phyloP scores from a whole-genome alignment of 64 coral and sea anemone genomes.

The Montipora cactus region DNA sequence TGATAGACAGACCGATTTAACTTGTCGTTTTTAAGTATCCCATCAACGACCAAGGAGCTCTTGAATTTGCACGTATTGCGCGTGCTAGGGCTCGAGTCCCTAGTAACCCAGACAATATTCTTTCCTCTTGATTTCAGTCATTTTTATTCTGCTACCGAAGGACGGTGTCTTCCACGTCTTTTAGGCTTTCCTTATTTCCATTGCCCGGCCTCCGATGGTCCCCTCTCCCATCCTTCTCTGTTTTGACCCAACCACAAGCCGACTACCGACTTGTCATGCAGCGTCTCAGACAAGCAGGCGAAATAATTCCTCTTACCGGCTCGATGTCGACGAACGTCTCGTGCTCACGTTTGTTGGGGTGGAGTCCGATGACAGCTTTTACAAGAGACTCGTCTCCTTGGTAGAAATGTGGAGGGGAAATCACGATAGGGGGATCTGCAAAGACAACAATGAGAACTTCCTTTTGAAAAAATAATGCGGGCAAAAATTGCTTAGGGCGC shows the following conservation, averaged over 20 bases:
- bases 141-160: too few relatives aligned
- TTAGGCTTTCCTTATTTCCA: not conserved
- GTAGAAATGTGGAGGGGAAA: constrained; percentile 89
- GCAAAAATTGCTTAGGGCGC: too few relatives aligned
- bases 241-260: too few relatives aligned
- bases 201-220: too few relatives aligned
- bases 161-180: too few relatives aligned
- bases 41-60: too few relatives aligned
- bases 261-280: not conserved
- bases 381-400: constrained; percentile 70
- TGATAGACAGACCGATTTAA: too few relatives aligned
- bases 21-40: too few relatives aligned
- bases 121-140: not conserved
- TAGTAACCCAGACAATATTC: too few relatives aligned
- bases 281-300: not conserved
- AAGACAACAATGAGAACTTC: not conserved
- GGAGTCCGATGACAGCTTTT: constrained; percentile 62
- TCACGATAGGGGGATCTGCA: constrained; percentile 79
- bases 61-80: too few relatives aligned
- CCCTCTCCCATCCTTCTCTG: not conserved
- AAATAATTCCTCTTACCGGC: constrained; percentile 55
- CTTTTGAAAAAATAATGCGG: not conserved
- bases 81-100: too few relatives aligned
- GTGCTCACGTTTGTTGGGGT: constrained; percentile 61
- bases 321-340: constrained; percentile 73